Percentiles rank a stretch among this genome's conserved stretches.
Conservation (phyloP, 2,113 vertebrate genomes). For the Neodon shergylaensis region DNA sequence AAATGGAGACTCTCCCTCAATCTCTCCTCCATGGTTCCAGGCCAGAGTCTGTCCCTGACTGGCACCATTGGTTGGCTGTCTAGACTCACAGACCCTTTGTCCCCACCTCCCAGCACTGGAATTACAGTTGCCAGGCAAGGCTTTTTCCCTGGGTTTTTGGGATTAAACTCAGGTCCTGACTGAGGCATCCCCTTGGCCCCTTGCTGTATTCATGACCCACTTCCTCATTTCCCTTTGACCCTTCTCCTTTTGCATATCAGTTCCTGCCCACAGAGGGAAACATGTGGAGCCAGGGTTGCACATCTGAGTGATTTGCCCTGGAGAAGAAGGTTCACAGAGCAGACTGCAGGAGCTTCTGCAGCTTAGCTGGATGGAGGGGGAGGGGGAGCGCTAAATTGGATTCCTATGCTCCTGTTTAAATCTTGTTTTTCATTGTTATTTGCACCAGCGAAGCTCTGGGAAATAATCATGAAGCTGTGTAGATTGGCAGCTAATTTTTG, state of each 20-base stretch:
- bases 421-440: slow-evolving; percentile 60
- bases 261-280: background rate
- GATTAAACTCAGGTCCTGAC: background rate
- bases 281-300: background rate
- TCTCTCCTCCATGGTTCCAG: background rate
- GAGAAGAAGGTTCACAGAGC: slow-evolving; percentile 22
- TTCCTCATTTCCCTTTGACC: slow-evolving; percentile 17
- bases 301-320: slow-evolving; percentile 44
- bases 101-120: background rate
- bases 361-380: background rate
- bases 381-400: background rate
- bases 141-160: background rate
- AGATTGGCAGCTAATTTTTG: slow-evolving; percentile 73
- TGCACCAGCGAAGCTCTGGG: background rate
- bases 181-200: background rate
- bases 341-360: background rate
- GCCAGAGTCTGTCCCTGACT: background rate
- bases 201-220: background rate
- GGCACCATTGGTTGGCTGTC: too few species aligned
- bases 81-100: background rate
- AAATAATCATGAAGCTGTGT: slow-evolving; percentile 32
- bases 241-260: slow-evolving; percentile 63
- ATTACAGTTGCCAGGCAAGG: background rate
- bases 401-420: slow-evolving; percentile 30
- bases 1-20: background rate